These are phyloP conservation scores for Diorhabda carinulata DNA, from an alignment of 1,140 invertebrate genomes.

Conservation along the genomic window DNA sequence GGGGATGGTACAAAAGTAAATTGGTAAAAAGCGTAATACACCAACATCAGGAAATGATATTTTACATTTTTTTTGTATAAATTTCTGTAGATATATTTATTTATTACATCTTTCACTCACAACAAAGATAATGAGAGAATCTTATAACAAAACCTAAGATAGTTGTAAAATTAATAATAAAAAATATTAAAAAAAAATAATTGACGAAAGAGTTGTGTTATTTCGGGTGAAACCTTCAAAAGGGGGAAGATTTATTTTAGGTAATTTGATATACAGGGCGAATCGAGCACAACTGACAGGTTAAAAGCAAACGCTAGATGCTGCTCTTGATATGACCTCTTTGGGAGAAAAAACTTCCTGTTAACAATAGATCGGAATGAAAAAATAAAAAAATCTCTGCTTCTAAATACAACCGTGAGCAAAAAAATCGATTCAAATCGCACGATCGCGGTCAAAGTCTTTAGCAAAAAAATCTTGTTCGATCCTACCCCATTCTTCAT, in stretches of 20 bases:
- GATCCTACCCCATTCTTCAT: no score
- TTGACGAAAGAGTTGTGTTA: slow-evolving; percentile 24
- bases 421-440: no score
- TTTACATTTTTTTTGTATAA: slow-evolving; percentile 44
- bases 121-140: slow-evolving; percentile 43
- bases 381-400: no score
- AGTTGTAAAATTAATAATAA: slow-evolving; percentile 42
- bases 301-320: no score
- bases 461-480: no score
- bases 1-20: slow-evolving; percentile 4
- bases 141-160: slow-evolving; percentile 37
- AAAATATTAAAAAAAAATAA: slow-evolving; percentile 34
- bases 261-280: neutral
- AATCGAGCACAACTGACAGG: no score
- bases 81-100: slow-evolving; percentile 48
- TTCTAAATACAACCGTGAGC: no score
- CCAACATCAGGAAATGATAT: slow-evolving; percentile 43
- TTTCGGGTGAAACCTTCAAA: slow-evolving; percentile 14
- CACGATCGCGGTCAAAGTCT: no score
- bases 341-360: no score
- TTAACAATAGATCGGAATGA: no score
- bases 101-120: slow-evolving; percentile 49
- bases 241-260: neutral
- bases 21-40: slow-evolving; percentile 27
- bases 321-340: no score